phyloP scores from a whole-genome alignment of 2,888 invertebrate species.

The Thumatha senex region DNA sequence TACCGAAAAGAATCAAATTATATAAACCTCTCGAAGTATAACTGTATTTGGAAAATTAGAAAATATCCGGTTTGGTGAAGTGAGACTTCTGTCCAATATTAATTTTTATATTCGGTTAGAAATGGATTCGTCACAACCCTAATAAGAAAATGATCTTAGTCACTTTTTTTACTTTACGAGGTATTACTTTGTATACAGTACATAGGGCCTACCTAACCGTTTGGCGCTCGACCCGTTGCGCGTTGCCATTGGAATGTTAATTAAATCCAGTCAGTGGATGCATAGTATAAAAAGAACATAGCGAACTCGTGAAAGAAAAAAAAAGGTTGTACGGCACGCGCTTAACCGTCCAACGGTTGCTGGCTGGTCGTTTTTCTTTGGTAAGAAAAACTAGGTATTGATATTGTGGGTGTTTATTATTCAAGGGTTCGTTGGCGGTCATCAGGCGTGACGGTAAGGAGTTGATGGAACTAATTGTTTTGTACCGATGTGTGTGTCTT shows the following conservation, averaged over 20 bases:
- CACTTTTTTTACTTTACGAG: conserved; percentile 9
- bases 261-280: conserved; percentile 34
- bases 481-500: background rate
- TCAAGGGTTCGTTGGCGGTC: conserved; percentile 10
- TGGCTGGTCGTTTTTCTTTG: background rate
- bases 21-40: background rate
- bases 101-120: background rate
- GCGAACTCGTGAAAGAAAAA: conserved; percentile 55
- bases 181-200: conserved; percentile 5
- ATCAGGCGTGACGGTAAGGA: conserved; percentile 7
- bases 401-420: conserved; percentile 4
- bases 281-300: conserved; percentile 38
- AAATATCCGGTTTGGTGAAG: background rate
- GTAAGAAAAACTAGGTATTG: conserved; percentile 6
- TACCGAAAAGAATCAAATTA: background rate
- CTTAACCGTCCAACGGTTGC: conserved; percentile 33
- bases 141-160: conserved; percentile 9
- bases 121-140: background rate
- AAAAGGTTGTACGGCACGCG: conserved; percentile 72
- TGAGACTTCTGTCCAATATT: background rate
- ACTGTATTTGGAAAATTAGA: background rate
- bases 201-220: conserved; percentile 6
- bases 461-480: conserved; percentile 3
- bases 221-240: conserved; percentile 23
- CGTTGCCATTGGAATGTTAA: conserved; percentile 43